These are phyloP conservation scores for Camelus dromedarius DNA, from an alignment of 2,113 vertebrate species.

Conservation along the genomic window DNA sequence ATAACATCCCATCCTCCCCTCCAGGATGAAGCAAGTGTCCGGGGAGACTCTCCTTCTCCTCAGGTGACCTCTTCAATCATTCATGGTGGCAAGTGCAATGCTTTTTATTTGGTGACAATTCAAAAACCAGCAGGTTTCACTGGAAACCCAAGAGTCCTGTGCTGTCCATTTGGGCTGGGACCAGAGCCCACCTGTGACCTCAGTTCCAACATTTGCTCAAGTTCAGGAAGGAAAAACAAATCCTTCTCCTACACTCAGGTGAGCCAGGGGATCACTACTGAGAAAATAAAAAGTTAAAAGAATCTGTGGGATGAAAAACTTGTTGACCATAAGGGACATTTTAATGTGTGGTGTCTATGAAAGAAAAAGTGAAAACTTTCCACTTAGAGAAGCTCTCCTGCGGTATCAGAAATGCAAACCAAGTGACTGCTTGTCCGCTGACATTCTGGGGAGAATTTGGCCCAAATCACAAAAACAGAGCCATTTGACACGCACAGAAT, in stretches of 20 bases:
- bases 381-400: not conserved
- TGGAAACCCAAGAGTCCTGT: not conserved
- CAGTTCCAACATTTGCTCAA: not conserved
- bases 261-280: not conserved
- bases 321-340: rapidly evolving
- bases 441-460: not conserved
- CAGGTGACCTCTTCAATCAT: not conserved
- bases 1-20: rapidly evolving
- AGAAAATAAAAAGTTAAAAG: not conserved
- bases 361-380: not conserved
- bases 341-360: rapidly evolving
- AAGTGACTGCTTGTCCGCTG: too few relatives aligned
- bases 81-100: not conserved
- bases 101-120: not conserved
- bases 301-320: not conserved
- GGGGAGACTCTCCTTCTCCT: not conserved
- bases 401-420: not conserved
- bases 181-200: not conserved
- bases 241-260: not conserved
- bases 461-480: not conserved
- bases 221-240: not conserved
- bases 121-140: not conserved
- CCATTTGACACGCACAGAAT: too few relatives aligned
- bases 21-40: not conserved
- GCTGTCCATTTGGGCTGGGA: not conserved